Conservation (phyloP, 2,113 vertebrate species). For the Anseranas semipalmata region DNA sequence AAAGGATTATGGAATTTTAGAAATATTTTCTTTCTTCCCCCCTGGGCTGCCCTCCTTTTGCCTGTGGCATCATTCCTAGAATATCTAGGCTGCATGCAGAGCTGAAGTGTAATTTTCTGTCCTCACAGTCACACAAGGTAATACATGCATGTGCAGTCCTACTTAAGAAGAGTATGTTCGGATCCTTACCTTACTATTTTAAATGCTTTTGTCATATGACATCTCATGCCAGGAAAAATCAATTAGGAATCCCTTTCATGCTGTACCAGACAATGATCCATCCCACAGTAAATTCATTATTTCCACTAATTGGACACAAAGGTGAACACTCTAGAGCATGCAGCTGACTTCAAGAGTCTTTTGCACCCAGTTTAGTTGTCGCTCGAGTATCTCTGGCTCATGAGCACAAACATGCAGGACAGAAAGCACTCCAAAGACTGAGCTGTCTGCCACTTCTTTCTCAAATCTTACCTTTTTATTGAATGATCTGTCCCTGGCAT, state of each 20-base stretch:
- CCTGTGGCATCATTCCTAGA: neutral
- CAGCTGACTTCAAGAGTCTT: neutral
- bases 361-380: neutral
- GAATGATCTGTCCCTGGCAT: neutral
- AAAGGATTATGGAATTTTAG: conserved; percentile 37
- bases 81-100: neutral
- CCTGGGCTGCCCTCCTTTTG: neutral
- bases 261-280: neutral
- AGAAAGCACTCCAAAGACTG: neutral
- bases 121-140: neutral
- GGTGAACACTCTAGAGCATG: neutral
- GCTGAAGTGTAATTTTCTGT: conserved; percentile 5
- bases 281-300: neutral
- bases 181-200: neutral
- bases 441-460: neutral
- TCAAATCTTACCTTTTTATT: neutral
- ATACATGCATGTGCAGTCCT: neutral
- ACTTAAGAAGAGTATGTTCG: neutral
- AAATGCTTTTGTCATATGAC: neutral
- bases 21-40: conserved; percentile 34
- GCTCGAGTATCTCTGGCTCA: neutral
- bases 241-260: neutral
- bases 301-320: neutral
- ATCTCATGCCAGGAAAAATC: neutral
- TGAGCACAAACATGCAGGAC: neutral